Evolutionary conservation across 2,888 invertebrate species (phyloP), one percentile per base, ranked within the genome.

Genomic region (Pyrrhia umbra): DNA sequence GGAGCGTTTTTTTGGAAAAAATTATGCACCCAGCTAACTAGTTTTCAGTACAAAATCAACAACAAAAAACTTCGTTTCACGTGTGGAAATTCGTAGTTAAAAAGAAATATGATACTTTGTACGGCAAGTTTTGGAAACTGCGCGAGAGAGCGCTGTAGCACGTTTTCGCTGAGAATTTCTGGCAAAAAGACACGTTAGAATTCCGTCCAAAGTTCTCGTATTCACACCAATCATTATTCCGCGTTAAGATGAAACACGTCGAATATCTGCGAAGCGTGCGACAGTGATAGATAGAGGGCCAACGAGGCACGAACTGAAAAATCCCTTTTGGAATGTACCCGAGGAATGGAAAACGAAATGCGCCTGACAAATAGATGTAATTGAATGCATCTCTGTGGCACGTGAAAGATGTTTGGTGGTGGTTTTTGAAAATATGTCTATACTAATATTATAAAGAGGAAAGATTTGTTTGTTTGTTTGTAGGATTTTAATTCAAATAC

Each of bases 211-310:
- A 71, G 37, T 74, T 62, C 37, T 50, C 61, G 27, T 50, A 50
- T 67, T 64, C 66, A 66, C 30, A 57, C 64, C 62, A 54, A 61
- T 68, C 59, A 60, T 54, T 23, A 25, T 40, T 58, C 6, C 30
- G 45, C 13, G 50, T 65, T 59, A 54, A 62, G 55, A 75, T 68
- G 67, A 50, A 75, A 59, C 46, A 62, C 51, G 40, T 68, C 52
- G 60, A 78, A 66, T 59, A 37, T 67, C 56, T 46, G 21, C 47
- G 47, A 21, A 55, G 51, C 60, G 47, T 46, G 54, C 18, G 76
- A 78, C 79, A 57, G 73, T 79, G 81, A 82, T 73, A 64, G 78
- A 83, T 83, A 72, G 82, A 68, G 50, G 66, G 56, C 72, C 71
- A 74, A 65, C 61, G 65, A 57, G 65, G 25, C 56, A 67, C 59